Percentiles rank a stretch among this genome's conserved stretches.
These are phyloP conservation scores for Clarias batrachus DNA, from an alignment of 2,113 vertebrate genomes.

Conservation along the genomic window DNA sequence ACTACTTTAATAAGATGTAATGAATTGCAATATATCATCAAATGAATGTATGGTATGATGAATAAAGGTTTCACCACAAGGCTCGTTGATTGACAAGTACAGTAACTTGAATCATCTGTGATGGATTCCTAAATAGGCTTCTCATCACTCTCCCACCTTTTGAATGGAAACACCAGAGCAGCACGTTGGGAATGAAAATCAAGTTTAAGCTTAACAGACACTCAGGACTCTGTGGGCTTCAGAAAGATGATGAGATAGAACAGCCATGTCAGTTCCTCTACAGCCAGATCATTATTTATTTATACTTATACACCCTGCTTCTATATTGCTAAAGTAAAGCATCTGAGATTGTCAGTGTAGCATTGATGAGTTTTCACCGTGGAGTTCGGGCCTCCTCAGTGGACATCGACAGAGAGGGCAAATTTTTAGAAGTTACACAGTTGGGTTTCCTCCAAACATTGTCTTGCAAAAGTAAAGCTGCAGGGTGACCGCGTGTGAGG, in stretches of 20 bases:
- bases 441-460: not conserved
- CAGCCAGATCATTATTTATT: conserved; percentile 48
- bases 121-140: conserved; percentile 55
- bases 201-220: conserved; percentile 34
- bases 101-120: conserved; percentile 46
- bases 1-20: conserved; percentile 4
- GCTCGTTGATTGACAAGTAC: conserved; percentile 51
- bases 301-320: conserved; percentile 33
- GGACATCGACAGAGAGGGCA: conserved; percentile 1
- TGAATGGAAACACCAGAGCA: conserved; percentile 42
- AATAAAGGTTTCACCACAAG: not conserved
- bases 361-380: conserved; percentile 12
- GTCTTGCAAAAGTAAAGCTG: not conserved
- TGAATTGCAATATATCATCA: not conserved
- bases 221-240: conserved; percentile 14
- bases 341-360: conserved; percentile 5
- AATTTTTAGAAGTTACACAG: not conserved
- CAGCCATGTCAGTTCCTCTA: conserved; percentile 39
- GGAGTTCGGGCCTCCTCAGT: not conserved
- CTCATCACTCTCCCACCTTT: conserved; percentile 49
- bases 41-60: conserved; percentile 17
- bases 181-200: conserved; percentile 41
- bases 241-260: conserved; percentile 40
- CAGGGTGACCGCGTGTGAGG: not conserved
- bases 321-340: conserved; percentile 31